Percentiles rank a stretch among this genome's conserved stretches.
Evolutionary conservation across 2,113 vertebrate genomes (phyloP).

Genomic region (Salvator merianae): DNA sequence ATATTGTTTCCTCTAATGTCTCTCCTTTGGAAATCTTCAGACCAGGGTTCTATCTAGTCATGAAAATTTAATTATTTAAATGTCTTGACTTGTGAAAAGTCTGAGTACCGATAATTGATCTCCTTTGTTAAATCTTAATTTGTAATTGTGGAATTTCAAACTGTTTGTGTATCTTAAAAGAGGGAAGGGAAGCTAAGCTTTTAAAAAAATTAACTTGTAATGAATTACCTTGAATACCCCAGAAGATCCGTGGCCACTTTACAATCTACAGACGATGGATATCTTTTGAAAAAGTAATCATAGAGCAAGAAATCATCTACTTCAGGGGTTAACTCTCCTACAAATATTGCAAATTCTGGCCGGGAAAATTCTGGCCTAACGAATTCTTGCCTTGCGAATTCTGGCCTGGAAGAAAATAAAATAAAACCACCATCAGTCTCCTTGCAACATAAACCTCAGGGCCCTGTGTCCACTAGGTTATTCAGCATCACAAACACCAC

Average conservation of each 20-base stretch:
- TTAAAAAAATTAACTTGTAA: not conserved
- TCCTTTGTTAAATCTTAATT: not conserved
- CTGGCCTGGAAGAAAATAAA: conserved; percentile 17
- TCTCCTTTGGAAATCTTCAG: not conserved
- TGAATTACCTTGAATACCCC: conserved; percentile 86
- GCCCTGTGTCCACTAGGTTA: conserved; percentile 33
- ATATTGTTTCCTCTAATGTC: not conserved
- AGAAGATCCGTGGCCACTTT: conserved; percentile 91
- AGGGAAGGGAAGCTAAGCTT: not conserved
- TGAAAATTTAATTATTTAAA: not conserved
- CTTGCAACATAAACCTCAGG: conserved; percentile 8
- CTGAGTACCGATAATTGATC: not conserved
- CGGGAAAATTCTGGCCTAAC: conserved; percentile 51
- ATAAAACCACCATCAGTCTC: not conserved
- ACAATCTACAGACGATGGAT: conserved; percentile 87
- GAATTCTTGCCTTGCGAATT: conserved; percentile 23
- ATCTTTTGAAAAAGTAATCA: conserved; percentile 90
- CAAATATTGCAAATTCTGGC: conserved; percentile 89
- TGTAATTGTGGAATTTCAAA: not conserved
- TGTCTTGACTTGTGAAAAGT: not conserved
- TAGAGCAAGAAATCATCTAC: conserved; percentile 90
- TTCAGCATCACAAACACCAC: not conserved
- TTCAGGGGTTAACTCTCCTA: conserved; percentile 89
- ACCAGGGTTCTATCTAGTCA: too few relatives aligned
- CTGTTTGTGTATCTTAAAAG: not conserved